phyloP scores from a whole-genome alignment of 2,888 invertebrate genomes.

The Cheilosia vulpina region DNA sequence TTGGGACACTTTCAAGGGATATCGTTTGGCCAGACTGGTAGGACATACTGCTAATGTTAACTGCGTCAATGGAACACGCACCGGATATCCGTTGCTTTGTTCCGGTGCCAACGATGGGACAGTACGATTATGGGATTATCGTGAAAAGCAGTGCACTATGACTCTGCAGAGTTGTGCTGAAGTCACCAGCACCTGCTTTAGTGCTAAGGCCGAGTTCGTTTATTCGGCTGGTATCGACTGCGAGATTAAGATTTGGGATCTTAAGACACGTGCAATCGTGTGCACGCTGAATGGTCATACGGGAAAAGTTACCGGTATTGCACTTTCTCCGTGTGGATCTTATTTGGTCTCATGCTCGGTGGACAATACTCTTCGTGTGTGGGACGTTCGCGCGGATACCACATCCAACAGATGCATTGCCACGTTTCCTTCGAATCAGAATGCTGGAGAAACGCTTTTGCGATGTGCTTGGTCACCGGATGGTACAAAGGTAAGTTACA shows the following conservation, averaged over 20 bases:
- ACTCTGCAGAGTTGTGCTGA: slow-evolving; percentile 90
- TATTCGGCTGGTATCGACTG: slow-evolving; percentile 98
- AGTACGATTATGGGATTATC: slow-evolving; percentile 95
- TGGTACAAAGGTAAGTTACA: slow-evolving; percentile 89
- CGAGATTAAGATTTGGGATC: slow-evolving; percentile 98
- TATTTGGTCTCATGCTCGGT: slow-evolving; percentile 97
- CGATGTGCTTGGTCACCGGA: slow-evolving; percentile 97
- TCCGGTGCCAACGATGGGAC: slow-evolving; percentile 97
- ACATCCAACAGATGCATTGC: slow-evolving; percentile 96
- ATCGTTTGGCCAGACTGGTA: slow-evolving; percentile 94
- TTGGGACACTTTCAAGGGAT: slow-evolving; percentile 97
- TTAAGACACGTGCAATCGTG: slow-evolving; percentile 93
- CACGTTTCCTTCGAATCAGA: slow-evolving; percentile 95
- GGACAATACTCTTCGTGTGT: slow-evolving; percentile 97
- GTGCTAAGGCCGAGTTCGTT: slow-evolving; percentile 95
- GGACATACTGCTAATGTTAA: slow-evolving; percentile 91
- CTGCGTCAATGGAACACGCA: slow-evolving; percentile 86
- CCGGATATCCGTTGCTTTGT: slow-evolving; percentile 95
- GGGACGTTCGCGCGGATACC: slow-evolving; percentile 98
- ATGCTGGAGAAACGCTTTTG: slow-evolving; percentile 97
- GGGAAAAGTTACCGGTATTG: slow-evolving; percentile 96
- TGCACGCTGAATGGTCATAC: slow-evolving; percentile 95
- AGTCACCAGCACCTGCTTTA: slow-evolving; percentile 94
- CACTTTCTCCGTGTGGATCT: slow-evolving; percentile 86
- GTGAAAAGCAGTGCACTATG: slow-evolving; percentile 90